phyloP scores from a whole-genome alignment of 2,888 invertebrate species.

The Chrysina gloriosa region DNA sequence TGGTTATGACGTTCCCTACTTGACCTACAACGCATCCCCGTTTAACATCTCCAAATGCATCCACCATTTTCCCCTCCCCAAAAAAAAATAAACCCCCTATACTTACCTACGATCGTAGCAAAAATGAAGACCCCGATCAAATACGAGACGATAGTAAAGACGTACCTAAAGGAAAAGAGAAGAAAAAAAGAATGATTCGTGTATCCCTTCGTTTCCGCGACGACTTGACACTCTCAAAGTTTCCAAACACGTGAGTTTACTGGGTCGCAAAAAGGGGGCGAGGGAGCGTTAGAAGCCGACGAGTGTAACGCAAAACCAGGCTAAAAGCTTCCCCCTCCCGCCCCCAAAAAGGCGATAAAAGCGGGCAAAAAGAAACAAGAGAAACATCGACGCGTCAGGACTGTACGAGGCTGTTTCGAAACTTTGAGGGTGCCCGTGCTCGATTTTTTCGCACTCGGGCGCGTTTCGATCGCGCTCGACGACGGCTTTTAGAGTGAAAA shows the following conservation, averaged over 20 bases:
- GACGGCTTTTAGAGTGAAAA: background rate
- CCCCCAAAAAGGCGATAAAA: background rate
- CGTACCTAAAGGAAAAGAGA: conserved; percentile 92
- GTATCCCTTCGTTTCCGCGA: background rate
- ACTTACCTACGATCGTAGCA: conserved; percentile 92
- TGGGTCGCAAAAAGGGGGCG: background rate
- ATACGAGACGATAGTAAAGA: conserved; percentile 97
- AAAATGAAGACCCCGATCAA: conserved; percentile 98
- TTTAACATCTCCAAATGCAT: too few relatives aligned
- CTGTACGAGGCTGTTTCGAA: conserved; percentile 47
- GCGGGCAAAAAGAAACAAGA: conserved; percentile 2
- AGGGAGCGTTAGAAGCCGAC: background rate
- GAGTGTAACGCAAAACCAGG: background rate
- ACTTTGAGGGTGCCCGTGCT: conserved; percentile 45
- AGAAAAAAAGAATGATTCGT: too few relatives aligned
- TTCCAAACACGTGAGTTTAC: conserved; percentile 58
- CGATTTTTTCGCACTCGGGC: too few relatives aligned
- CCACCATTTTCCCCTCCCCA: too few relatives aligned
- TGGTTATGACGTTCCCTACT: conserved; percentile 97
- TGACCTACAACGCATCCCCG: conserved; percentile 83
- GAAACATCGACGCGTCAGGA: conserved; percentile 53
- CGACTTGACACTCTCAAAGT: conserved; percentile 57
- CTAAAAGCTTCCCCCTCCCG: background rate
- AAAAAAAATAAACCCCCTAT: too few relatives aligned
- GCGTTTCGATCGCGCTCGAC: too few relatives aligned